Evolutionary conservation across 2,888 invertebrate genomes (phyloP).

Genomic region (Geotrupes spiniger): DNA sequence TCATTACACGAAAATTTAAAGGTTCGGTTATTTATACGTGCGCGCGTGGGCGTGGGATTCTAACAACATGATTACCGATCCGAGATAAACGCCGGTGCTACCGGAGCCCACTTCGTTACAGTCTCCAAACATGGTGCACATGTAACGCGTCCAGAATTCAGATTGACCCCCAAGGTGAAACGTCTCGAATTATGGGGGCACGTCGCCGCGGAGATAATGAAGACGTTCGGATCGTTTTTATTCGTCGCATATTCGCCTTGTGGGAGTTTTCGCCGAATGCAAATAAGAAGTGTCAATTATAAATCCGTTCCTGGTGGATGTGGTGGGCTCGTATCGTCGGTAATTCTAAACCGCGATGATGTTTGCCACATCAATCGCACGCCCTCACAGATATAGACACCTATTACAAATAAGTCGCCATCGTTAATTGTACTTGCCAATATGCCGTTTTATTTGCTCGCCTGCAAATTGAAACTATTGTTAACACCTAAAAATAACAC

Average conservation of each 20-base stretch:
- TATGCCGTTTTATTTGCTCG: constrained; percentile 3
- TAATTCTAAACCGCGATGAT: constrained; percentile 14
- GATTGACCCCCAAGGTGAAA: constrained; percentile 1
- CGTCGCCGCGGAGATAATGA: constrained; percentile 9
- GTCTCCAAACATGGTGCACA: constrained; percentile 3
- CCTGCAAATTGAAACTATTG: neutral
- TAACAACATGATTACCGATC: constrained; percentile 28
- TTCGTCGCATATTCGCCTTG: constrained; percentile 2
- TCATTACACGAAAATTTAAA: constrained; percentile 25
- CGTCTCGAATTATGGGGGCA: neutral
- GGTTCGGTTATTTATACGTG: constrained; percentile 24
- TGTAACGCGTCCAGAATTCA: constrained; percentile 2
- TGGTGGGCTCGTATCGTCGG: constrained; percentile 12
- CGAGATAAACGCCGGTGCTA: constrained; percentile 19
- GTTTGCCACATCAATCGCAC: constrained; percentile 14
- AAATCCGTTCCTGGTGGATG: constrained; percentile 11
- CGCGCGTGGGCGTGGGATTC: constrained; percentile 22
- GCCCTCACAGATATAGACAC: constrained; percentile 16
- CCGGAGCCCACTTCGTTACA: constrained; percentile 10
- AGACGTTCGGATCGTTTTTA: constrained; percentile 10
- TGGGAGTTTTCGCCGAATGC: constrained; percentile 7
- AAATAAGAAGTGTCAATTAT: constrained; percentile 13
- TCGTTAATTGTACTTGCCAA: constrained; percentile 14
- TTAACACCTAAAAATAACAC: constrained; percentile 2
- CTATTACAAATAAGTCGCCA: constrained; percentile 14